Evolutionary conservation across 2,888 invertebrate species (phyloP), one percentile per base, ranked within the genome.

Genomic region (Adineta ricciae): DNA sequence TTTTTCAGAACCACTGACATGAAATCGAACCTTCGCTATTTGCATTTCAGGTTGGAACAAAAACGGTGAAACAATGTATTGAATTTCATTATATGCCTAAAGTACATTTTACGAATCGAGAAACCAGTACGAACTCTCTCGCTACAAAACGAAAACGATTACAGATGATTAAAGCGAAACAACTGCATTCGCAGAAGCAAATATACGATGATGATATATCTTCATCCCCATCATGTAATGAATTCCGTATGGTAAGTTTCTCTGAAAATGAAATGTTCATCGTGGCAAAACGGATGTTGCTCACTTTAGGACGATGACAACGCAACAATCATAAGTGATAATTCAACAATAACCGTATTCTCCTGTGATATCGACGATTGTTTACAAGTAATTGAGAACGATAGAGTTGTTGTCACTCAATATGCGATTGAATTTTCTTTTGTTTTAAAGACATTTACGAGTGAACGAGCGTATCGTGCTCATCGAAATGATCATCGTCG

Each of bases 51-150:
- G 78, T 96, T 90, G 93, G 93, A 89, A 94, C 94, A 84, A 97
- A 97, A 92, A 93, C 94, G 73, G 95, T 95, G 16, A 96, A 96
- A 90, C 90, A 92, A 87, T 98, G 98, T 92, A 93, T 97, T 89
- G 96, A 97, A 92, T 97, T 98, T 92, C 99, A 99, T 92, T 98
- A 99, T 91, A 94, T 97, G 89, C 99, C 98, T 98, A 98, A 99
- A 92, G 97, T 97, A 91, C 94, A 96, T 52, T 96, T 96, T 89
- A 94, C 94, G 88, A 96, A 27, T 32, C 64, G 64, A 14, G 32
- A 64, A 64, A 64, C 64, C 19, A 16, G 64, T 19, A 64, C 64
- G 32, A 56, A 14, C 32, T 27, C 64, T 32, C 16, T 27, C 1
- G 32, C 27, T 2, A 27, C 64, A 4, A 11, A 27, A 64, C 64